Evolutionary conservation across 1,140 invertebrate genomes (phyloP), one percentile per base, ranked within the genome.

Genomic region (Drosophila funebris): DNA sequence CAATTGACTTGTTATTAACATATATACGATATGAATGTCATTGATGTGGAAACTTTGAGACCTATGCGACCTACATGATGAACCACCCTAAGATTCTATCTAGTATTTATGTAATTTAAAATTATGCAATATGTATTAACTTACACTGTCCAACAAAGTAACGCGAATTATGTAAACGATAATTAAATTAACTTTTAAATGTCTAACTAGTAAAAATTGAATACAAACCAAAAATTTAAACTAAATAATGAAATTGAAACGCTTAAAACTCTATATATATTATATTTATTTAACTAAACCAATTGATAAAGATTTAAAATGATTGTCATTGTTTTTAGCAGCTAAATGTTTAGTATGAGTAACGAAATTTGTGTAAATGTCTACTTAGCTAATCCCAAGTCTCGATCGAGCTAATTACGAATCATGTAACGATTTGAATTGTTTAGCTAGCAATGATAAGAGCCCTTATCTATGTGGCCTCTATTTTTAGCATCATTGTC

Each of bases 241-340:
- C 67, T 82, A 75, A 82, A 76, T 78, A 83, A 83, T 83, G 79
- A 83, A 83, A 83, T 81, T 74, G 78, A 85, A 85, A 75, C 77
- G 82, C 79, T 83, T 83, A 82, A 62, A 73, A 73, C 44, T 64
- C 80, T 60, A 57, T 57, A 53, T 62, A 62, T 61, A 68, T n/a
- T 58, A 52, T 18, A 60, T 60, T 80, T 67, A 76, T 81, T 80
- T 81, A 58, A 60, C 29, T 79, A 76, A 39, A 37, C 66, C 24
- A 80, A 61, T 70, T 57, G 56, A 58, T 62, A 33, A 43, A 41
- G 13, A 33, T 1, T 8, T 31, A 48, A 13, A 22, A 18, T 33
- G 2, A 66, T 48, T 44, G 7, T 43, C 22, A 61, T 62, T 74
- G 68, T 58, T 84, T 85, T 76, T 73, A 85, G 69, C 69, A 52